Evolutionary conservation across 1,140 invertebrate genomes (phyloP), one percentile per base, ranked within the genome.

Genomic region (Saccostrea echinata): DNA sequence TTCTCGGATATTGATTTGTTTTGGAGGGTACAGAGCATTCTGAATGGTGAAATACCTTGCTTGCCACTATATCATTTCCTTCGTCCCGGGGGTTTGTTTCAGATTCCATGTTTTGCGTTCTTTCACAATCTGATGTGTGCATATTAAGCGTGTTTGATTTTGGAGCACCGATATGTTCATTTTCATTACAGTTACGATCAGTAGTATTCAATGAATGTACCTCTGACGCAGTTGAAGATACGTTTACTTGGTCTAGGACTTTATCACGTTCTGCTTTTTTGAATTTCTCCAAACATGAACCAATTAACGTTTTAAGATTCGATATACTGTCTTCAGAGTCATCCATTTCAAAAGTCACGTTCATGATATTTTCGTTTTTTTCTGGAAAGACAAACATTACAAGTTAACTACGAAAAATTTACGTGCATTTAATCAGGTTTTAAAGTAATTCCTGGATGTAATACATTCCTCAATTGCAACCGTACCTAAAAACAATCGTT

Each of bases 321-420:
- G 85, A 53, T 53, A 83, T 51, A 61, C 85, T 89, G n/a, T 90
- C 82, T 80, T 68, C 12, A 52, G 84, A 35, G 43, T 85, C 81
- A 24, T 85, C n/a, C 53, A 91, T 33, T 61, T 90, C 88, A 88
- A 83, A 91, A 3, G 91, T 91, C 0, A 89, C 71, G 86, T 91
- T 91, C 35, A 51, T 85, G 57, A 71, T 85, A 9, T 51, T 51
- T n/a, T 43, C 27, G 21, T 57, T 51, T 51, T 21, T 43, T 21
- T 85, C 84, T 85, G 16, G 12, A 21, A 76, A 61, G 6, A 18
- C 18, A 61, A 61, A n/a, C 4, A 61, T 61, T 21, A 21, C 16
- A 61, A 6, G 21, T 21, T 61, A 61, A 61, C 18, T 21, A n/a
- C 1, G 4, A 61, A 1, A n/a, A 21, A 61, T 18, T 21, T 0